Base-by-base conservation (phyloP, 2,888 invertebrate species). In the Lysandra coridon region DNA sequence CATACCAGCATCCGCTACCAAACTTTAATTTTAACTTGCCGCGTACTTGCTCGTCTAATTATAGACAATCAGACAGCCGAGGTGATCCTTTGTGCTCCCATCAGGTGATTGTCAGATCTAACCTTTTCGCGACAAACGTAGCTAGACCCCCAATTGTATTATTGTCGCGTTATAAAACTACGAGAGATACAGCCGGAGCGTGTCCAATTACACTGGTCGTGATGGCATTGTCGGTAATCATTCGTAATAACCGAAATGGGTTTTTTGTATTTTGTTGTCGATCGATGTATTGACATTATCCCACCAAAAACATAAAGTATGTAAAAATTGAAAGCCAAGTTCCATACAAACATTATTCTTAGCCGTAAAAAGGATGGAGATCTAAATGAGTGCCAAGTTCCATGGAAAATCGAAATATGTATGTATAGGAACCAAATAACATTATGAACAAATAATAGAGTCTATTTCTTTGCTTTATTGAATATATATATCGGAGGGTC, bases 21-120 rank as follows among this genome's bases (percentile, higher is more conserved):
- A 85, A 76, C 57, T 90, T 89, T 90, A 90, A 91, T 92, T 91
- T 88, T 89, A 91, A 93, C 69, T 37, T 5, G 33, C 33, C 33
- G 14, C 17, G 33, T 69, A 69, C 69, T 69, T 37, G 69, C 69
- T 69, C 86, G 90, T 90, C 88, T 93, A 93, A 94, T 93, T 92
- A 92, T 87, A 89, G 86, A 90, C 90, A 90, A 92, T 91, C 90
- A 87, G 89, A 91, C 91, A 90, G 86, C 89, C 92, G 92, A 93
- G 93, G 93, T 92, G 92, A 91, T 88, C 93, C 92, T 93, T 93
- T 93, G 91, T 92, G 86, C 85, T 86, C 87, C 86, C 91, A 88
- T 92, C 92, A 91, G 88, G 57, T 87, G 88, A 87, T 88, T 89
- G 90, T 90, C 90, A 89, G 91, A 86, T 87, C 82, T 90, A 91